These are phyloP conservation scores for Anhinga anhinga DNA, from an alignment of 2,113 vertebrate species.

Conservation along the genomic window DNA sequence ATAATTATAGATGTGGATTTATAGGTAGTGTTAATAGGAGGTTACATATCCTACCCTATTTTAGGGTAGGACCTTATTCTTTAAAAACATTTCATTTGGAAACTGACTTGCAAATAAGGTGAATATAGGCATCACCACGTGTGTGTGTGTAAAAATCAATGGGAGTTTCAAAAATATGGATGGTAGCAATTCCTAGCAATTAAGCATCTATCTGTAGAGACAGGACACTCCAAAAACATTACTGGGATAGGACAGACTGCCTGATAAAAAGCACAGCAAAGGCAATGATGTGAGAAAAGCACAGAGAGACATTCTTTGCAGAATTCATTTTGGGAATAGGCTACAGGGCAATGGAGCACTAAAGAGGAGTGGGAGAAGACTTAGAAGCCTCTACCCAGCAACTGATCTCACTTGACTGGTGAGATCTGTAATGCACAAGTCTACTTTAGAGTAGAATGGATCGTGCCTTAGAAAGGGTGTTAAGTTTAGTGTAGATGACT, in stretches of 20 bases:
- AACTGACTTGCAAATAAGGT: neutral
- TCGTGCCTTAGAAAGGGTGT: neutral
- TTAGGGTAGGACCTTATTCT: neutral
- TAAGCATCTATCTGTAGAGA: rapidly evolving
- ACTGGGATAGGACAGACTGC: neutral
- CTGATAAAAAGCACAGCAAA: neutral
- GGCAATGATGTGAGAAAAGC: neutral
- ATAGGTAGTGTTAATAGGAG: neutral
- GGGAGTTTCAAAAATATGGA: neutral
- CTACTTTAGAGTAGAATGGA: neutral
- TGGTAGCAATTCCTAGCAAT: neutral
- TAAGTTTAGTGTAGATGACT: neutral
- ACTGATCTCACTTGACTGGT: rapidly evolving
- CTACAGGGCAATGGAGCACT: rapidly evolving
- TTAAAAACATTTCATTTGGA: neutral
- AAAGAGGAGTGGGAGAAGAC: neutral
- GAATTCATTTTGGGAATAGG: neutral
- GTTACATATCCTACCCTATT: neutral
- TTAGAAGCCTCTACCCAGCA: neutral
- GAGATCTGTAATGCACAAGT: neutral
- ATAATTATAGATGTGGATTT: neutral
- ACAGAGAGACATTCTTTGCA: neutral
- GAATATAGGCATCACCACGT: rapidly evolving
- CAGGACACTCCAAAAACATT: neutral
- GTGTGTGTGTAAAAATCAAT: rapidly evolving